Evolutionary conservation across 2,797 vertebrate species (phyloP).

Genomic region (Brachymystax lenok): DNA sequence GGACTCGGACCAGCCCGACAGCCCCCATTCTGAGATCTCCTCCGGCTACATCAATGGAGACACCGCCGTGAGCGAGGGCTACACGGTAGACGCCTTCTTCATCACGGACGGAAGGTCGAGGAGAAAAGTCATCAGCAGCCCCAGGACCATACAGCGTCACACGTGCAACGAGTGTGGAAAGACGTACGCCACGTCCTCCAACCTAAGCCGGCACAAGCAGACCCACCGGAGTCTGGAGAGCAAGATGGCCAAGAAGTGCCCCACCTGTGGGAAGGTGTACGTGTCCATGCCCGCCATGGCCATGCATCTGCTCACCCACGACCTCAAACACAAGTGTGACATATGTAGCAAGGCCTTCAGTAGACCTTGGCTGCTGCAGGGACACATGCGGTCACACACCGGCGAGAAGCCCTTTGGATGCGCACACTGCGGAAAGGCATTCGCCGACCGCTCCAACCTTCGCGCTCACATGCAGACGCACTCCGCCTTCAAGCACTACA

Average conservation of each 20-base stretch:
- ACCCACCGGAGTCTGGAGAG: slow-evolving; percentile 93
- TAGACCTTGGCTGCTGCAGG: slow-evolving; percentile 91
- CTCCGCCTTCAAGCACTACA: slow-evolving; percentile 95
- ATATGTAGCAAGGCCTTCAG: slow-evolving; percentile 93
- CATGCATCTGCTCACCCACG: slow-evolving; percentile 93
- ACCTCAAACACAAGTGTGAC: slow-evolving; percentile 94
- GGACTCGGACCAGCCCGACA: slow-evolving; percentile 86
- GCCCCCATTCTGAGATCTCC: slow-evolving; percentile 85
- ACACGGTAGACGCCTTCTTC: slow-evolving; percentile 90
- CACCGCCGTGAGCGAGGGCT: slow-evolving; percentile 88
- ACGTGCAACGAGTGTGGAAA: slow-evolving; percentile 89
- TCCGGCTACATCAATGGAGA: slow-evolving; percentile 91
- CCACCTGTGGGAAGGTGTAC: slow-evolving; percentile 91
- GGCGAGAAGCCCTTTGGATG: slow-evolving; percentile 94
- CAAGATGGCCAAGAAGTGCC: slow-evolving; percentile 92
- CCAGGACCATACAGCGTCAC: slow-evolving; percentile 66
- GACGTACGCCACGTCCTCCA: slow-evolving; percentile 92
- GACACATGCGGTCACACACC: slow-evolving; percentile 93
- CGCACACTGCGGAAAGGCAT: slow-evolving; percentile 92
- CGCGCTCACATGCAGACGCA: slow-evolving; percentile 96
- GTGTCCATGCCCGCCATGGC: slow-evolving; percentile 96
- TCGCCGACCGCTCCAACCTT: slow-evolving; percentile 92
- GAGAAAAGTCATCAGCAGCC: slow-evolving; percentile 71
- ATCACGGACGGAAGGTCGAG: slow-evolving; percentile 91
- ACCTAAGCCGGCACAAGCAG: slow-evolving; percentile 94